Conservation (phyloP, 2,888 invertebrate genomes). For the Trichacis sp. region DNA sequence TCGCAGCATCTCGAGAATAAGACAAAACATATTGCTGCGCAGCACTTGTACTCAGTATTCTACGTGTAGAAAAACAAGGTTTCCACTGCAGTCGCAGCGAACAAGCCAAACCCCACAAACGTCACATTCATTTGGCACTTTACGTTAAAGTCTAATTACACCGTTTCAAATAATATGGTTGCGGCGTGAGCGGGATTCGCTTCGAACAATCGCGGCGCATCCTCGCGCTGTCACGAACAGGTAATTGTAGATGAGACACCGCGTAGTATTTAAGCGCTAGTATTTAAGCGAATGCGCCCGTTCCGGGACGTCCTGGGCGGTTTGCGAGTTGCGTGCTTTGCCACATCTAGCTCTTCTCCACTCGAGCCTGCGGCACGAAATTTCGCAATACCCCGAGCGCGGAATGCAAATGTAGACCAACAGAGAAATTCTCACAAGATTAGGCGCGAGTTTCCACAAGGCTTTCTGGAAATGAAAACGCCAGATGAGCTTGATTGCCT, state of each 20-base stretch:
- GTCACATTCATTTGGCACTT: too few relatives aligned
- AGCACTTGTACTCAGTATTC: too few relatives aligned
- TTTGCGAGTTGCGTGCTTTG: neutral
- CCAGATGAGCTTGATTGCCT: neutral
- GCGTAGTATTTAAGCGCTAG: slow-evolving; percentile 20
- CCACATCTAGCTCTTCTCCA: slow-evolving; percentile 4
- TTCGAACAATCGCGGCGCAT: slow-evolving; percentile 13
- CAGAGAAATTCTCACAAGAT: slow-evolving; percentile 15
- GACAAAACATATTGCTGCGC: too few relatives aligned
- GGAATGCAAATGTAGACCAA: slow-evolving; percentile 23
- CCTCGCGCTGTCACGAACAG: slow-evolving; percentile 4
- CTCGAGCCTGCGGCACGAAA: slow-evolving; percentile 11
- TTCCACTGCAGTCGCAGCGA: too few relatives aligned
- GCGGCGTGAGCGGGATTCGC: slow-evolving; percentile 13
- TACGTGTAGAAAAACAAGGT: too few relatives aligned
- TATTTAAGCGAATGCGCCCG: slow-evolving; percentile 10
- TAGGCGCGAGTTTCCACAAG: slow-evolving; percentile 7
- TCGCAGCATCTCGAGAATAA: too few relatives aligned
- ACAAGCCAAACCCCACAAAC: too few relatives aligned
- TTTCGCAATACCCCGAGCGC: slow-evolving; percentile 12
- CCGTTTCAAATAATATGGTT: too few relatives aligned
- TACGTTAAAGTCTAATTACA: too few relatives aligned
- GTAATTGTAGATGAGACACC: slow-evolving; percentile 27
- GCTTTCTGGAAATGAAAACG: slow-evolving; percentile 17
- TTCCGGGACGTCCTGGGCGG: slow-evolving; percentile 6